A percentile compares a stretch with the other conserved stretches of the same genome.
phyloP scores from a whole-genome alignment of 2,113 vertebrate species.

The Sialia sialis region DNA sequence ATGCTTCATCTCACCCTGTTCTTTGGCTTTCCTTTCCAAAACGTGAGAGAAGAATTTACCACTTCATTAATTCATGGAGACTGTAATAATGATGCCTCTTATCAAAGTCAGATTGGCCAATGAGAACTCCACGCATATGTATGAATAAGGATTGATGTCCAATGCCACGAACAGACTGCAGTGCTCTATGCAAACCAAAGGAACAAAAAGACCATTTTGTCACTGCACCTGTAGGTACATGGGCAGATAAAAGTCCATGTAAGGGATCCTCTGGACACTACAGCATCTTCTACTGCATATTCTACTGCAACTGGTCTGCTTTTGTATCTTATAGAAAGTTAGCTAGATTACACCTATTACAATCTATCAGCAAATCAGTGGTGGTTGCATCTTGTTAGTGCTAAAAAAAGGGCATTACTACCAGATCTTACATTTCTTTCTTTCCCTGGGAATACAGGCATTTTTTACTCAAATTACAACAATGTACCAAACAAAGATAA shows the following conservation, averaged over 20 bases:
- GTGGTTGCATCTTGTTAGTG: not conserved
- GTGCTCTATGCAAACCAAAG: not conserved
- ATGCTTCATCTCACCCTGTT: not conserved
- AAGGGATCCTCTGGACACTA: not conserved
- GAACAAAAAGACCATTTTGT: conserved; percentile 10
- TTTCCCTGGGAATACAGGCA: not conserved
- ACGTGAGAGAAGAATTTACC: not conserved
- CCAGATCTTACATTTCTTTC: not conserved
- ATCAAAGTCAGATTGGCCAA: conserved; percentile 12
- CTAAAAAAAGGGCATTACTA: not conserved
- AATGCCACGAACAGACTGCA: not conserved
- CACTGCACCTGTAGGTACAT: not conserved
- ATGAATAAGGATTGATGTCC: not conserved
- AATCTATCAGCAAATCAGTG: not conserved
- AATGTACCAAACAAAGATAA: not conserved
- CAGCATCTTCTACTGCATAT: not conserved
- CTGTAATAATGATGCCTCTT: not conserved
- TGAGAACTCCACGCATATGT: not conserved
- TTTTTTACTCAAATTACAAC: not conserved
- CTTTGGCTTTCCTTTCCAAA: not conserved
- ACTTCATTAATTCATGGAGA: conserved; percentile 19
- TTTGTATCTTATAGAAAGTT: not conserved
- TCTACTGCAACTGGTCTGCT: not conserved
- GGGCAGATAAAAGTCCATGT: not conserved
- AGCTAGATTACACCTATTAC: not conserved